Evolutionary conservation across 2,888 invertebrate species (phyloP), one percentile per base, ranked within the genome.

Genomic region (Campoplex nolae): DNA sequence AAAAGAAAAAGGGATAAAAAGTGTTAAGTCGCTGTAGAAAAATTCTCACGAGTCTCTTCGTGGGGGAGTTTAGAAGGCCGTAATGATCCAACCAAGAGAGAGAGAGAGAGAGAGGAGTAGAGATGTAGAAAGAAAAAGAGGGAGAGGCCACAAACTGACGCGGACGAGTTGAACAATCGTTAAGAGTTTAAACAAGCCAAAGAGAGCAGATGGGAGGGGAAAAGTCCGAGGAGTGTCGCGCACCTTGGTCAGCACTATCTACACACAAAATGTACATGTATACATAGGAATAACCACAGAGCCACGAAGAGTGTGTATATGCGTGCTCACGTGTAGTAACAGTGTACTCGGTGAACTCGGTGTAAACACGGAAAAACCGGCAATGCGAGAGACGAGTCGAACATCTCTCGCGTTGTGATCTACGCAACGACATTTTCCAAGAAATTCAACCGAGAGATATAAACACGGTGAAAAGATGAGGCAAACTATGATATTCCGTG

Each of bases 91-190:
- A 54, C 42, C 67, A 73, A 58, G 38, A 65, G 42, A 73, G 28
- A 56, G 48, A 75, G 71, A 86, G 88, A 51, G 90, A 89, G 88
- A 86, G 88, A 88, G 84, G 23, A 23, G 23, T 23, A 23, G 23
- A 23, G 23, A 23, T 23, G 23, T 23, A 23, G 23, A 23, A 23
- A 23, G 23, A 23, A 23, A 81, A 84, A 88, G 84, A 89, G 88
- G 87, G 88, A 88, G 84, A 84, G 80, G 74, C 80, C 88, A 88
- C 89, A 91, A 92, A 93, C 70, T 92, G 92, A 91, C 91, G 75
- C 91, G 92, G 92, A 91, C 91, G 92, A 92, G 93, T 93, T 91
- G 90, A 92, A 93, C 92, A 93, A 93, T 93, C 92, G 91, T 92
- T 91, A 91, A 90, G 91, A 93, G 92, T 91, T 92, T 90, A 91